These are phyloP conservation scores for Leptinotarsa rubiginosa DNA, from an alignment of 2,888 invertebrate genomes.

Conservation along the genomic window DNA sequence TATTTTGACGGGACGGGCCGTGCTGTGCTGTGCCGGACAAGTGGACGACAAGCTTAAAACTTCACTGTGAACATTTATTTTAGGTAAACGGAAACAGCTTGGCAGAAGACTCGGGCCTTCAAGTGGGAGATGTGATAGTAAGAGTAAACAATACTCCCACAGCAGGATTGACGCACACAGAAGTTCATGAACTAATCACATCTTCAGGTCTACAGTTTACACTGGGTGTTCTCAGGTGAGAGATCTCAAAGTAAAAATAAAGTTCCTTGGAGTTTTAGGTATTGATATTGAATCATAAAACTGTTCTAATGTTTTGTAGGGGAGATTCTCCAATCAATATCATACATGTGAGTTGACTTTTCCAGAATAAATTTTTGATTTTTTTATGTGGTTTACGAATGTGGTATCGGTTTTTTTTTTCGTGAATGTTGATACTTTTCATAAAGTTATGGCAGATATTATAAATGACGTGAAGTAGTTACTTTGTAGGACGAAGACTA, in stretches of 20 bases:
- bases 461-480: conserved; percentile 17
- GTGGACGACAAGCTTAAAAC: background rate
- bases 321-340: conserved; percentile 9
- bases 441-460: background rate
- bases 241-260: too few relatives aligned
- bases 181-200: conserved; percentile 80
- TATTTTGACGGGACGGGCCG: too few relatives aligned
- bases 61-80: background rate
- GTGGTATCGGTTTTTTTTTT: too few relatives aligned
- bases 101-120: conserved; percentile 84
- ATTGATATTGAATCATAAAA: background rate
- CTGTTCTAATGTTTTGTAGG: conserved; percentile 1
- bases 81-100: conserved; percentile 86
- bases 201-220: conserved; percentile 79
- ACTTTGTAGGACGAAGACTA: conserved; percentile 50
- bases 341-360: conserved; percentile 25
- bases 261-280: background rate
- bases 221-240: conserved; percentile 78
- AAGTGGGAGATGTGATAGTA: conserved; percentile 86
- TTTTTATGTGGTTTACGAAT: background rate
- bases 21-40: too few relatives aligned
- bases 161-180: conserved; percentile 78
- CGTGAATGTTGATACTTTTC: background rate
- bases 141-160: conserved; percentile 80
- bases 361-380: background rate